Conservation (phyloP, 2,113 vertebrate species). For the Eudorcas thomsonii region DNA sequence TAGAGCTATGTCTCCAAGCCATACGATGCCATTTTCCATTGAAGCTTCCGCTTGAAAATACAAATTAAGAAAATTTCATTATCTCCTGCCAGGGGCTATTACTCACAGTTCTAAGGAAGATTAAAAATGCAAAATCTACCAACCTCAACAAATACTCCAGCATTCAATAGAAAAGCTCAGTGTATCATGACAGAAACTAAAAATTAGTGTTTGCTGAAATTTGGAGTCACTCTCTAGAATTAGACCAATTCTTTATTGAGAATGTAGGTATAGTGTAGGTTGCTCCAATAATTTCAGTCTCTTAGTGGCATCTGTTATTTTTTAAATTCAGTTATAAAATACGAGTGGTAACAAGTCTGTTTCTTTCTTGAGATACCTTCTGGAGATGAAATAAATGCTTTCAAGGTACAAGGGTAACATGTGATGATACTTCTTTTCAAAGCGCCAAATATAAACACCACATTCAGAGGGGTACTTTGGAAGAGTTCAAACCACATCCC, state of each 20-base stretch:
- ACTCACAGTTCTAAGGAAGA: constrained; percentile 86
- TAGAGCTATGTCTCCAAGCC: constrained; percentile 81
- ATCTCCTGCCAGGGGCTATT: constrained; percentile 87
- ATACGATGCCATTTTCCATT: constrained; percentile 84
- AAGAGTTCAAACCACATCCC: background rate
- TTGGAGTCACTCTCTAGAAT: constrained; percentile 38
- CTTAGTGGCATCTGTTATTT: background rate
- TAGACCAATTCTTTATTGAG: background rate
- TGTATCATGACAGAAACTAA: constrained; percentile 70
- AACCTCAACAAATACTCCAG: constrained; percentile 81
- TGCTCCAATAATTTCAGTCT: background rate
- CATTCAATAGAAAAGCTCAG: constrained; percentile 79
- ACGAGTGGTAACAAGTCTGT: background rate
- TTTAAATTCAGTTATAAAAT: constrained; percentile 37
- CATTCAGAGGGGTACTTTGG: background rate
- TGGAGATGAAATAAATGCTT: constrained; percentile 1
- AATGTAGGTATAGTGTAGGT: background rate
- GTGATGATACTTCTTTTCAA: background rate
- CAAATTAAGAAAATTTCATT: constrained; percentile 91
- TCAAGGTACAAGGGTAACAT: background rate
- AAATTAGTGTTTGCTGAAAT: constrained; percentile 69
- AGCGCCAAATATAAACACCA: background rate
- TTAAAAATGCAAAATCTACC: constrained; percentile 84
- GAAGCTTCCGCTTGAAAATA: constrained; percentile 85
- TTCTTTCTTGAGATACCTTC: background rate